Conservation (phyloP, 2,888 invertebrate genomes). For the Caenorhabditis auriculariae region DNA sequence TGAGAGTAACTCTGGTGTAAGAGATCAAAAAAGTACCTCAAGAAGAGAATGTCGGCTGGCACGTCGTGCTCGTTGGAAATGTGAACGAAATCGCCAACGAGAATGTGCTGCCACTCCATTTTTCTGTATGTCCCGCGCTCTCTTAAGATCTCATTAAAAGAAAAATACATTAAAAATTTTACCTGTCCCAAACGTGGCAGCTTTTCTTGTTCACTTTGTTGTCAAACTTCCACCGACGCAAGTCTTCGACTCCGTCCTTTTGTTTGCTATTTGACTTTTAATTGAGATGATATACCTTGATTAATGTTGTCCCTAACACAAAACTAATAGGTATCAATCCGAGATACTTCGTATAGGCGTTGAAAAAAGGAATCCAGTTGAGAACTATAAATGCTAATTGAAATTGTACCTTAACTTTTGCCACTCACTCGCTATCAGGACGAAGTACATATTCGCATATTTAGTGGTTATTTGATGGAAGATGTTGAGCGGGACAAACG, state of each 20-base stretch:
- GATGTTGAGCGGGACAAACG: slow-evolving; percentile 83
- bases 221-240: slow-evolving; percentile 84
- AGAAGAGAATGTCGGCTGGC: slow-evolving; percentile 84
- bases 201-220: slow-evolving; percentile 89
- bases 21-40: too few relatives aligned
- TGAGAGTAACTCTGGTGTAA: neutral
- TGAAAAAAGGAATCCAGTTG: slow-evolving; percentile 50
- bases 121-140: slow-evolving; percentile 43
- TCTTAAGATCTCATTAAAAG: slow-evolving; percentile 3
- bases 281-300: slow-evolving; percentile 67
- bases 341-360: slow-evolving; percentile 49
- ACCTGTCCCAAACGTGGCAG: slow-evolving; percentile 76
- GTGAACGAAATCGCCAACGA: slow-evolving; percentile 90
- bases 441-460: slow-evolving; percentile 94
- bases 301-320: slow-evolving; percentile 88
- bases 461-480: slow-evolving; percentile 80
- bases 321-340: slow-evolving; percentile 84
- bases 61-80: slow-evolving; percentile 93
- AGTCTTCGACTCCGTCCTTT: slow-evolving; percentile 92
- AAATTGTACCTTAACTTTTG: slow-evolving; percentile 78
- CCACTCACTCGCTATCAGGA: slow-evolving; percentile 84
- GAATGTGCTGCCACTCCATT: slow-evolving; percentile 79
- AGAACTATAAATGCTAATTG: slow-evolving; percentile 25
- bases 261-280: neutral
- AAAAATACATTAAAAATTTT: slow-evolving; percentile 67